phyloP scores from a whole-genome alignment of 1,140 invertebrate genomes.

The Papilio glaucus region DNA sequence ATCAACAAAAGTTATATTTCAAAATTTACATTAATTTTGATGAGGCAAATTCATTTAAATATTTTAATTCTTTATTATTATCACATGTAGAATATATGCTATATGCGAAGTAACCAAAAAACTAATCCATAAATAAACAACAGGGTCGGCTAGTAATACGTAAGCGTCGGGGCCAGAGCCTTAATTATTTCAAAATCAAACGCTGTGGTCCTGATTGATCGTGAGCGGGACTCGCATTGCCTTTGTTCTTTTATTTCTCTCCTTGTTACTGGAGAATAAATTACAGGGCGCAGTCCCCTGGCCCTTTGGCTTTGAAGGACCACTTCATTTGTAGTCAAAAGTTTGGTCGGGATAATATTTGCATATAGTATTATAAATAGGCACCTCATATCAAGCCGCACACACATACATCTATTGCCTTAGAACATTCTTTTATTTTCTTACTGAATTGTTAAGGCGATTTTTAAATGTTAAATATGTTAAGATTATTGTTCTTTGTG shows the following conservation, averaged over 20 bases:
- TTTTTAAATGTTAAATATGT: no score
- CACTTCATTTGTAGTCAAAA: conserved; percentile 27
- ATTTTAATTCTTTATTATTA: background rate
- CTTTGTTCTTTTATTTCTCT: conserved; percentile 34
- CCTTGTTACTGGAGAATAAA: conserved; percentile 33
- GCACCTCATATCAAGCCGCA: background rate
- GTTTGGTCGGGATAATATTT: conserved; percentile 19
- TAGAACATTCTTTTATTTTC: no score
- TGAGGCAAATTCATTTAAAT: background rate
- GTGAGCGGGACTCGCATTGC: background rate
- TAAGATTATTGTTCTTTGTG: no score
- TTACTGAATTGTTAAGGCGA: no score
- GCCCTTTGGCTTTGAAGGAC: conserved; percentile 2
- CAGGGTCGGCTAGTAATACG: conserved; percentile 29
- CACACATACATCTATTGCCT: no score
- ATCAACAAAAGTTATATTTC: no score
- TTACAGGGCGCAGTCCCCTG: conserved; percentile 9
- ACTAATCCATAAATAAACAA: conserved; percentile 44
- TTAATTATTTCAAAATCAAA: conserved; percentile 51
- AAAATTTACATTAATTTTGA: no score
- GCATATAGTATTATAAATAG: background rate
- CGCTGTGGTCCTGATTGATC: conserved; percentile 31
- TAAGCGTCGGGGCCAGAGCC: background rate
- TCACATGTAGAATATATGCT: background rate
- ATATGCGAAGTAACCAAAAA: conserved; percentile 9